Base-by-base conservation (phyloP, 2,888 invertebrate species). In the Meiosimyza decipiens region DNA sequence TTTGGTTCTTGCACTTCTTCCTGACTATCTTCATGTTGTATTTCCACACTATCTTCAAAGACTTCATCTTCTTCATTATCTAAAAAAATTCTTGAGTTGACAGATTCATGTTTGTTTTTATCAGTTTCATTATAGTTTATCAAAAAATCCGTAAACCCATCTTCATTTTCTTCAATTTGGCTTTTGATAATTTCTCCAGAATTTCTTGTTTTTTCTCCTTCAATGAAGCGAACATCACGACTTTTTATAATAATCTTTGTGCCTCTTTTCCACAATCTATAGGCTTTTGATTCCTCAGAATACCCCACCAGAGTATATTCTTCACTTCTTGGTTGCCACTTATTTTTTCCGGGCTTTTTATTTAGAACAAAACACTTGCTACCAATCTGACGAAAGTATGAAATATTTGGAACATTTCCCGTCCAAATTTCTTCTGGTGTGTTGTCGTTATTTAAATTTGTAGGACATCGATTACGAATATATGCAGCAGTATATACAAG, bases 1-100 rank as follows among this genome's bases (percentile, higher is more conserved):
- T 40, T 57, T 12, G 71, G 40, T 78, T 77, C 65, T 80, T 79
- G 64, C 75, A 72, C 54, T 79, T 22, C 6, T 13, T 22, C 22
- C 22, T 11, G 22, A 12, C 16, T 59, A 16, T 59, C 22, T 22
- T 59, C 13, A 59, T 6, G 22, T 22, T 22, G 11, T 40, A 40
- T 40, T 40, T 57, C 57, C 12, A n/a, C 18, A 12, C 12, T 57
- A 57, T 18, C 22, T 16, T 57, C 22, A 57, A 18, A 18, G 12
- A 28, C 6, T 57, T 18, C n/a, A 18, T 57, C 57, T 22, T 57
- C 57, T 57, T 57, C 57, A n/a, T n/a, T n/a, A n/a, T n/a, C n/a
- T n/a, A n/a, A n/a, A n/a, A n/a, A n/a, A n/a, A n/a, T n/a, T n/a
- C n/a, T n/a, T n/a, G n/a, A n/a, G n/a, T n/a, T n/a, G n/a, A n/a